Conservation (phyloP, 2,888 invertebrate genomes). For the Trachelus tabidus region DNA sequence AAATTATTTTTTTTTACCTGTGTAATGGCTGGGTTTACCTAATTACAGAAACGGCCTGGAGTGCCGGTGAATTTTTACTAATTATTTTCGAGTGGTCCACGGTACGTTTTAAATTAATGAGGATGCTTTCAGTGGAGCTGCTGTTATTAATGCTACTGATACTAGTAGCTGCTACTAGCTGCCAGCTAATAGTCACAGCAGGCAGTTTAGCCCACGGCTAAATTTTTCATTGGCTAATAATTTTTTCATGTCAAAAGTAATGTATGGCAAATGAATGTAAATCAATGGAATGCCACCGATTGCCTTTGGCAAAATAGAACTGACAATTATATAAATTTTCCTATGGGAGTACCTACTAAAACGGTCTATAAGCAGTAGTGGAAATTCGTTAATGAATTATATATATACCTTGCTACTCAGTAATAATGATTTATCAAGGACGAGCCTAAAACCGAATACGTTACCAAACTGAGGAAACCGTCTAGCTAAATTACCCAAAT, state of each 20-base stretch:
- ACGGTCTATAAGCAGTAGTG: no score
- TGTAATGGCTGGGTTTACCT: neutral
- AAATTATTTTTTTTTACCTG: neutral
- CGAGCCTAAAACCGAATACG: neutral
- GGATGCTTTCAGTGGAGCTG: neutral
- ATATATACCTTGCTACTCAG: neutral
- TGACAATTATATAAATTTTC: no score
- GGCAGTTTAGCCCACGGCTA: no score
- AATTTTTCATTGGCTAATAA: no score
- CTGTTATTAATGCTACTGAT: neutral
- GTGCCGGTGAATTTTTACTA: neutral
- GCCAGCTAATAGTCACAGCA: neutral
- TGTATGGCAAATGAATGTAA: no score
- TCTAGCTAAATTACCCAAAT: conserved; percentile 13
- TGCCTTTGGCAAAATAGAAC: no score
- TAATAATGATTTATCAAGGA: neutral
- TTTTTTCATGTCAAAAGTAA: no score
- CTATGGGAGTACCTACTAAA: no score
- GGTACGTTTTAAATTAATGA: neutral
- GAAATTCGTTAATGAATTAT: no score
- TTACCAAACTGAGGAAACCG: neutral
- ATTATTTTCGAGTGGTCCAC: neutral
- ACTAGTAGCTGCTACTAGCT: neutral
- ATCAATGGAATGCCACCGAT: no score
- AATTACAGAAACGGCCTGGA: neutral